Conservation (phyloP, 2,888 invertebrate species). For the Drosophila robusta region DNA sequence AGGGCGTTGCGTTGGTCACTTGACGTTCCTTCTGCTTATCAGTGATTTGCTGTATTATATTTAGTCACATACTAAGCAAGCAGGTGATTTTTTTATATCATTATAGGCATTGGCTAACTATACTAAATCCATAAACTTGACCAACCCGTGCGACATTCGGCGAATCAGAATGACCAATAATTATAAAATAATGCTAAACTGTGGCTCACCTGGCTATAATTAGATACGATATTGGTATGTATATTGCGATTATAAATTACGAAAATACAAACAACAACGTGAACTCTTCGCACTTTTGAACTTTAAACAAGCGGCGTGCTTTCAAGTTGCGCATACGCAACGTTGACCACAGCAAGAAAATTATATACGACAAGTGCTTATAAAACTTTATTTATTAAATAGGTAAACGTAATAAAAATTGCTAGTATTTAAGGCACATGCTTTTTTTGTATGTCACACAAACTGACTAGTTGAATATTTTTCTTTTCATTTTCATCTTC, state of each 20-base stretch:
- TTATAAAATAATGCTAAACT: constrained; percentile 12
- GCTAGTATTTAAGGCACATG: constrained; percentile 55
- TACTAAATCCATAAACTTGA: constrained; percentile 31
- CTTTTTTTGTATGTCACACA: constrained; percentile 63
- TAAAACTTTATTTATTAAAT: constrained; percentile 55
- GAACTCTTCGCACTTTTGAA: constrained; percentile 39
- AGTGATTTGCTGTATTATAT: constrained; percentile 55
- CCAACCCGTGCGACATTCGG: constrained; percentile 31
- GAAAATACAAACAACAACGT: constrained; percentile 4
- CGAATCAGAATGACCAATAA: constrained; percentile 48
- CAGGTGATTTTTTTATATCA: constrained; percentile 22
- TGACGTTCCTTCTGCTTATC: constrained; percentile 51
- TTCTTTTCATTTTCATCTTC: neutral
- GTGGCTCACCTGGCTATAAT: constrained; percentile 52
- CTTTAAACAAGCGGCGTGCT: constrained; percentile 25
- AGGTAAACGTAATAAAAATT: constrained; percentile 39
- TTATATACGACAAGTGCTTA: constrained; percentile 24
- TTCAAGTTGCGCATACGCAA: constrained; percentile 52
- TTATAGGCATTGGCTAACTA: constrained; percentile 8
- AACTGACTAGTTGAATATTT: constrained; percentile 65
- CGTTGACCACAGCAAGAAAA: neutral
- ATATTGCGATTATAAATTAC: constrained; percentile 29
- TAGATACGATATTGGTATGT: constrained; percentile 23
- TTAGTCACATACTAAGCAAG: constrained; percentile 32
- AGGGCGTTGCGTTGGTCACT: constrained; percentile 53